phyloP scores from a whole-genome alignment of 1,140 invertebrate species.

The Trichonephila clavipes region DNA sequence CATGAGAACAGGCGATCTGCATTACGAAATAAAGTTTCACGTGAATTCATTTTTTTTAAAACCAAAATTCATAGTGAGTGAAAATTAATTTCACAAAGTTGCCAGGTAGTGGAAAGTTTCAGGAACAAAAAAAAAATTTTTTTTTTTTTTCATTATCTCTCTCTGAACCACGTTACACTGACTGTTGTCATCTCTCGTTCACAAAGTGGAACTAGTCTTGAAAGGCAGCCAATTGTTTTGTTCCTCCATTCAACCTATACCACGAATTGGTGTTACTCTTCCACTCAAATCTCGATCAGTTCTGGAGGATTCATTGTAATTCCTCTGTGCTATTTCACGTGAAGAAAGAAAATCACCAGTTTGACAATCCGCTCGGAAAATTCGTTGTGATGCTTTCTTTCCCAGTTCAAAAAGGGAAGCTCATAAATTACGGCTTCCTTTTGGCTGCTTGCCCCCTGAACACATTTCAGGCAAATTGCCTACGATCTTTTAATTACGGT shows the following conservation, averaged over 20 bases:
- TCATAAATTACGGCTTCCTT: slow-evolving; percentile 68
- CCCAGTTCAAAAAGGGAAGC: slow-evolving; percentile 50
- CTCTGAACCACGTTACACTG: background rate
- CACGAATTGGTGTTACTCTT: background rate
- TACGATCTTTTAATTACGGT: slow-evolving; percentile 74
- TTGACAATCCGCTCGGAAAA: slow-evolving; percentile 4
- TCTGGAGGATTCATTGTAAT: background rate
- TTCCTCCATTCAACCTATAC: background rate
- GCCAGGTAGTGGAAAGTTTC: background rate
- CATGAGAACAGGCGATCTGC: too few relatives aligned
- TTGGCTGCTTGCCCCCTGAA: slow-evolving; percentile 30
- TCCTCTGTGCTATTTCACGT: background rate
- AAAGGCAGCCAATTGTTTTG: background rate
- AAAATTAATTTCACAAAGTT: background rate
- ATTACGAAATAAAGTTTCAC: too few relatives aligned
- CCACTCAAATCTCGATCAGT: background rate
- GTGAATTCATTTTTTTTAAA: too few relatives aligned
- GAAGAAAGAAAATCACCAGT: background rate
- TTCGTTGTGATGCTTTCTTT: slow-evolving; percentile 20
- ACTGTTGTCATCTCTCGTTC: background rate
- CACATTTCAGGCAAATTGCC: slow-evolving; percentile 64
- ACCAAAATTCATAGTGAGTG: background rate
- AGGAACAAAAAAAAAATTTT: too few relatives aligned
- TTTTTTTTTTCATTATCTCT: background rate
- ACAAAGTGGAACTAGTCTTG: background rate